Conservation (phyloP, 2,888 invertebrate species). For the Scaptomyza reducta region DNA sequence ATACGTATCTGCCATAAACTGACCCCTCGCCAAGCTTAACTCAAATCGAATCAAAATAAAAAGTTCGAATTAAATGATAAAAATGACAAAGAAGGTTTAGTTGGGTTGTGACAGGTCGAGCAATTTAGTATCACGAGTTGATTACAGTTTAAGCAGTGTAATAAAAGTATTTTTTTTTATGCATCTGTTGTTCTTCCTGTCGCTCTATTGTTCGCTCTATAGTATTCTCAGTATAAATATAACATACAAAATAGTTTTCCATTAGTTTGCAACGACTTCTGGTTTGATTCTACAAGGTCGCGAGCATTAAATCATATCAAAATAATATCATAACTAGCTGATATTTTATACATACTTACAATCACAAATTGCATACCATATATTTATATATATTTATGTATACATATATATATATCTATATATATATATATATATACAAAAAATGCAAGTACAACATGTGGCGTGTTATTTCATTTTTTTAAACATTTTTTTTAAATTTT, state of each 20-base stretch:
- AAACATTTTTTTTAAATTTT: conserved; percentile 9
- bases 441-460: conserved; percentile 62
- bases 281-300: conserved; percentile 50
- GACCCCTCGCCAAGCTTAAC: conserved; percentile 37
- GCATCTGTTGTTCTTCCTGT: conserved; percentile 24
- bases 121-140: conserved; percentile 11
- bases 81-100: conserved; percentile 5
- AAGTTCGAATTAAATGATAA: neutral
- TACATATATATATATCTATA: conserved; percentile 34
- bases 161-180: conserved; percentile 11
- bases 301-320: conserved; percentile 54
- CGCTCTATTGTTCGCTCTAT: conserved; percentile 46
- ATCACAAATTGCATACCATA: conserved; percentile 59
- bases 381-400: conserved; percentile 18
- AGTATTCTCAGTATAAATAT: conserved; percentile 71
- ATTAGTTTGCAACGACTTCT: conserved; percentile 65
- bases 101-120: conserved; percentile 13
- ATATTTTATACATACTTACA: conserved; percentile 52
- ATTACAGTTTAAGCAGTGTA: conserved; percentile 22
- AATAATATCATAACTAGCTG: conserved; percentile 57
- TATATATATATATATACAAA: conserved; percentile 13
- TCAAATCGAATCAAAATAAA: conserved; percentile 18
- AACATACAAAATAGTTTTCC: conserved; percentile 61
- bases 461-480: conserved; percentile 42
- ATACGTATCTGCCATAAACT: conserved; percentile 29